These are phyloP conservation scores for Meteorus cinctellus DNA, from an alignment of 2,888 invertebrate genomes.

Conservation along the genomic window DNA sequence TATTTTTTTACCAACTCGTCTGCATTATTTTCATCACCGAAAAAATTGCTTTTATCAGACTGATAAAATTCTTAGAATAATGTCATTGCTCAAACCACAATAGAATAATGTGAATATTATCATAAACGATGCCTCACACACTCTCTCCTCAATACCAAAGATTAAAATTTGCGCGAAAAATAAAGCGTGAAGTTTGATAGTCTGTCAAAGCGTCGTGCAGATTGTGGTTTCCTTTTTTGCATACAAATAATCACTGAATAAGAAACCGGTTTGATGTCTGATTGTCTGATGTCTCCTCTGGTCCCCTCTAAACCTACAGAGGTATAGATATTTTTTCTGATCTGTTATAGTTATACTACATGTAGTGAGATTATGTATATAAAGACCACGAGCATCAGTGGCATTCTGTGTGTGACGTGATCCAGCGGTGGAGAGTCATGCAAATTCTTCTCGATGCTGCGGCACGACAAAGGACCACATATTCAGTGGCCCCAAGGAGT, in stretches of 20 bases:
- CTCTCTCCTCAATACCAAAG: not conserved
- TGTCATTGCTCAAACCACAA: not conserved
- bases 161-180: not conserved
- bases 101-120: not conserved
- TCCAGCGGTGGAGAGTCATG: slow-evolving; percentile 49
- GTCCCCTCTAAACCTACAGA: not conserved
- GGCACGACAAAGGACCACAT: slow-evolving; percentile 48
- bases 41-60: no score
- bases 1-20: no score
- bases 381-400: slow-evolving; percentile 22
- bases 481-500: slow-evolving; percentile 47
- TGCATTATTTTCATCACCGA: no score
- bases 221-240: not conserved
- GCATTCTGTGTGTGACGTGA: slow-evolving; percentile 34
- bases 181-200: slow-evolving; percentile 32
- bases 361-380: slow-evolving; percentile 6
- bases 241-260: not conserved
- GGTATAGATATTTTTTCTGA: not conserved
- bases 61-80: no score
- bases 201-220: not conserved
- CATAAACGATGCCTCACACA: no score
- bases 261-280: slow-evolving; percentile 41
- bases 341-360: not conserved
- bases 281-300: slow-evolving; percentile 25
- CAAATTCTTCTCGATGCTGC: slow-evolving; percentile 55